These are phyloP conservation scores for Drosophila quasianomalipes DNA, from an alignment of 2,888 invertebrate genomes.

Conservation along the genomic window DNA sequence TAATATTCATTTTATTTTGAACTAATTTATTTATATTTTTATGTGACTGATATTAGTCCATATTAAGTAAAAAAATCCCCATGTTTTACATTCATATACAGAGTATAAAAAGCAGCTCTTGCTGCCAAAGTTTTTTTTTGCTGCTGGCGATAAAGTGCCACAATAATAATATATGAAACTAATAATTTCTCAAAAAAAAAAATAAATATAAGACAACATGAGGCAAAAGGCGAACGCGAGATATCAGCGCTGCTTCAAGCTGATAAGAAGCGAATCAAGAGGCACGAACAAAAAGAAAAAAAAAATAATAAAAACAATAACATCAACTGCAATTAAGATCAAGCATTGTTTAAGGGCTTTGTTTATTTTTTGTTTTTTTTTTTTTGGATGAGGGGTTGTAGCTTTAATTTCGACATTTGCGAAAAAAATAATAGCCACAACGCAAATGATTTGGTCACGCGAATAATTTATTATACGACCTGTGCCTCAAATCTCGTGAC, in stretches of 20 bases:
- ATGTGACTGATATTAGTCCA: background rate
- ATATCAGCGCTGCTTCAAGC: constrained; percentile 42
- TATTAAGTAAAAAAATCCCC: background rate
- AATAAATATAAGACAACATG: constrained; percentile 34
- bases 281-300: background rate
- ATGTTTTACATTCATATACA: background rate
- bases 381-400: constrained; percentile 6
- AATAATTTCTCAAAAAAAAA: constrained; percentile 62
- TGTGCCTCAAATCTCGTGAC: constrained; percentile 72
- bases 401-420: constrained; percentile 50
- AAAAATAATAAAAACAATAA: background rate
- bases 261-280: constrained; percentile 41
- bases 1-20: background rate
- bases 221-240: constrained; percentile 28
- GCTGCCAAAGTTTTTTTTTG: constrained; percentile 31
- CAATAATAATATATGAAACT: constrained; percentile 66
- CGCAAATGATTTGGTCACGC: constrained; percentile 81
- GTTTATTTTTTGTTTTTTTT: background rate
- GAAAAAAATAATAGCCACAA: constrained; percentile 58
- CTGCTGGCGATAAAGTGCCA: constrained; percentile 60
- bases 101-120: constrained; percentile 9
- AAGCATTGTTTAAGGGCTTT: constrained; percentile 20
- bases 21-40: background rate
- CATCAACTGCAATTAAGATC: constrained; percentile 35
- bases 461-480: constrained; percentile 81